A percentile compares a stretch with the other conserved stretches of the same genome.
Conservation (phyloP, 2,797 vertebrate genomes). For the Lateolabrax maculatus region DNA sequence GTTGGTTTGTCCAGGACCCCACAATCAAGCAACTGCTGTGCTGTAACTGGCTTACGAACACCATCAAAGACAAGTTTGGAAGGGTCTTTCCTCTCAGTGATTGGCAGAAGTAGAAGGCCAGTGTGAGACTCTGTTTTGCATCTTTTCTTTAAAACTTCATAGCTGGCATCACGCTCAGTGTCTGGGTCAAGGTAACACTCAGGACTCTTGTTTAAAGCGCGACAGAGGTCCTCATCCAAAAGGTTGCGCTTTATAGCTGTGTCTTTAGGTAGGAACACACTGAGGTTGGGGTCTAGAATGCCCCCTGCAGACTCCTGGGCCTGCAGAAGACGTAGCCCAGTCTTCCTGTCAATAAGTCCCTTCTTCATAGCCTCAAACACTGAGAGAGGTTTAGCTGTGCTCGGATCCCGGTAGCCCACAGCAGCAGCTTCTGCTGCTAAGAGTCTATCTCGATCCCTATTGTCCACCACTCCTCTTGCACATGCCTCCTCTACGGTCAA, state of each 20-base stretch:
- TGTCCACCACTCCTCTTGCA: slow-evolving; percentile 58
- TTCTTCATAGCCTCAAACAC: slow-evolving; percentile 84
- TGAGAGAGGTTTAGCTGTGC: slow-evolving; percentile 61
- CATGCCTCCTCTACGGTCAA: slow-evolving; percentile 70
- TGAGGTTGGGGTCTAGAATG: slow-evolving; percentile 91
- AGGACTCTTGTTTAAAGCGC: slow-evolving; percentile 85
- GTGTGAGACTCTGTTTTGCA: slow-evolving; percentile 88
- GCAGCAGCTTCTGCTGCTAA: slow-evolving; percentile 90
- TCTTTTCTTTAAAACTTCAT: slow-evolving; percentile 86
- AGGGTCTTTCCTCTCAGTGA: slow-evolving; percentile 44
- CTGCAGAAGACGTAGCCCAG: slow-evolving; percentile 86
- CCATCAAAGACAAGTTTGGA: slow-evolving; percentile 87
- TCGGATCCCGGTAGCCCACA: slow-evolving; percentile 87
- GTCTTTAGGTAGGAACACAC: slow-evolving; percentile 92
- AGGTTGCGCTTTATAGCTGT: slow-evolving; percentile 88
- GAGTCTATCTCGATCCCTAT: slow-evolving; percentile 68
- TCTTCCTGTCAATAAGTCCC: slow-evolving; percentile 57
- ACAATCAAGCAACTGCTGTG: slow-evolving; percentile 90
- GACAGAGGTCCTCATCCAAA: slow-evolving; percentile 89
- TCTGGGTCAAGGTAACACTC: slow-evolving; percentile 91
- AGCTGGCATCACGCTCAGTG: slow-evolving; percentile 86
- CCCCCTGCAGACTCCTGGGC: slow-evolving; percentile 90
- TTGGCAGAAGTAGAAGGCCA: slow-evolving; percentile 85
- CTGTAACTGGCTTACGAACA: slow-evolving; percentile 90
- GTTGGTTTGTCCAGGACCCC: slow-evolving; percentile 90